Conservation (phyloP, 1,140 invertebrate genomes). For the Eueides isabella region DNA sequence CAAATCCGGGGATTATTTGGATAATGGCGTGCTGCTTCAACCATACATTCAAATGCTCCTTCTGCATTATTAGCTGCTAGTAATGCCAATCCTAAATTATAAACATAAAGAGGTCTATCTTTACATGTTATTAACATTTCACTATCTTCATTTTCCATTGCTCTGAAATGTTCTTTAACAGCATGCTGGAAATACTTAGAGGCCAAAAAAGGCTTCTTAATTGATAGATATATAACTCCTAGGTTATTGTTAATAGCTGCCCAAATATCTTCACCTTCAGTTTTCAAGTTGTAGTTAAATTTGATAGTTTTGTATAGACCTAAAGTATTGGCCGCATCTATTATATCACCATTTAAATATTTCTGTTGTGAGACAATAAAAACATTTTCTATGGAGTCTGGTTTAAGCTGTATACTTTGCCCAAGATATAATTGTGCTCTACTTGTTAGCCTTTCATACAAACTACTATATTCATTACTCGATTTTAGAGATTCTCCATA, state of each 20-base stretch:
- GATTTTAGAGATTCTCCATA: constrained; percentile 59
- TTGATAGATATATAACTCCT: constrained; percentile 92
- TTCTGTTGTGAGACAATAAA: constrained; percentile 83
- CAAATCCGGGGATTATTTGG: constrained; percentile 95
- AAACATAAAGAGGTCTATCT: constrained; percentile 92
- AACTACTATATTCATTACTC: constrained; percentile 64
- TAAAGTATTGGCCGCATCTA: constrained; percentile 81
- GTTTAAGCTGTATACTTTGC: constrained; percentile 79
- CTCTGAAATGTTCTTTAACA: constrained; percentile 89
- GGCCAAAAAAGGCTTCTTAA: constrained; percentile 93
- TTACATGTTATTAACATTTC: constrained; percentile 69
- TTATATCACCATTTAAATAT: constrained; percentile 82
- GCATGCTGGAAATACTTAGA: constrained; percentile 93
- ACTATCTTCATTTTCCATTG: constrained; percentile 70
- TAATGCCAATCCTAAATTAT: constrained; percentile 94
- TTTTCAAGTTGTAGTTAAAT: constrained; percentile 69
- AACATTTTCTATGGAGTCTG: constrained; percentile 74
- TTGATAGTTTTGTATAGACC: constrained; percentile 78
- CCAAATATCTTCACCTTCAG: constrained; percentile 78
- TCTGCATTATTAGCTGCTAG: constrained; percentile 90
- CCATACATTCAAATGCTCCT: constrained; percentile 95
- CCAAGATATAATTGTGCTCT: constrained; percentile 80
- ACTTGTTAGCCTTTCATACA: constrained; percentile 77
- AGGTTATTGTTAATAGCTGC: constrained; percentile 95
- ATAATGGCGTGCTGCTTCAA: constrained; percentile 92